phyloP scores from a whole-genome alignment of 2,797 vertebrate genomes.

The Leuciscus waleckii region DNA sequence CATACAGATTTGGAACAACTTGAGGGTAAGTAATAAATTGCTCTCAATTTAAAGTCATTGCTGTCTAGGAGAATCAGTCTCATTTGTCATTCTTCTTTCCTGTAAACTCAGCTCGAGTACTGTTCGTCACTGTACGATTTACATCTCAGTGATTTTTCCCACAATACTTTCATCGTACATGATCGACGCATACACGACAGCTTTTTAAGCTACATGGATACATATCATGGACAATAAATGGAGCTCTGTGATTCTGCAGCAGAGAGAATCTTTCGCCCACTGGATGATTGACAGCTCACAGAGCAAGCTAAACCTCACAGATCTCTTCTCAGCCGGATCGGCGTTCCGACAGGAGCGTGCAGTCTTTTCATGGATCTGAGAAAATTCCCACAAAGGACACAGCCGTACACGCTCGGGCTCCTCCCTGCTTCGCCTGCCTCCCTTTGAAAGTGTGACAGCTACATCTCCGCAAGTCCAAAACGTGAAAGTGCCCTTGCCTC shows the following conservation, averaged over 20 bases:
- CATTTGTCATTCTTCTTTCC: background rate
- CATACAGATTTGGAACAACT: too few species aligned
- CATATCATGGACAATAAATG: conserved; percentile 39
- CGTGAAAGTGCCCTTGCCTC: conserved; percentile 14
- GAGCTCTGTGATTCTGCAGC: conserved; percentile 43
- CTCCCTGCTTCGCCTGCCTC: conserved; percentile 72
- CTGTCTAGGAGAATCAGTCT: background rate
- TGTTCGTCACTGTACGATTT: background rate
- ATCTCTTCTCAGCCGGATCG: conserved; percentile 52
- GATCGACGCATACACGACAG: conserved; percentile 40
- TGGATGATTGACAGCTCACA: conserved; percentile 66
- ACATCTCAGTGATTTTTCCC: background rate
- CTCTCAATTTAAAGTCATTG: background rate
- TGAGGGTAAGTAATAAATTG: background rate
- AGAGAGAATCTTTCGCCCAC: conserved; percentile 4
- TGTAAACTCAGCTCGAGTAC: background rate
- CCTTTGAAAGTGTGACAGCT: conserved; percentile 81
- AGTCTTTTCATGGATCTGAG: conserved; percentile 75
- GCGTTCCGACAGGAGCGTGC: conserved; percentile 65
- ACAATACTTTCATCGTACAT: conserved; percentile 11
- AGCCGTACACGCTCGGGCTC: conserved; percentile 74
- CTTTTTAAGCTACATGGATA: conserved; percentile 41
- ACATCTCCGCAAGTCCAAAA: conserved; percentile 81
- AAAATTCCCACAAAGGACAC: conserved; percentile 73
- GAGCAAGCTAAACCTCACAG: conserved; percentile 48